Evolutionary conservation across 64 coral and sea anemone genomes (phyloP), one percentile per base, ranked within the genome.

Genomic region (Catalaphyllia jardinei): DNA sequence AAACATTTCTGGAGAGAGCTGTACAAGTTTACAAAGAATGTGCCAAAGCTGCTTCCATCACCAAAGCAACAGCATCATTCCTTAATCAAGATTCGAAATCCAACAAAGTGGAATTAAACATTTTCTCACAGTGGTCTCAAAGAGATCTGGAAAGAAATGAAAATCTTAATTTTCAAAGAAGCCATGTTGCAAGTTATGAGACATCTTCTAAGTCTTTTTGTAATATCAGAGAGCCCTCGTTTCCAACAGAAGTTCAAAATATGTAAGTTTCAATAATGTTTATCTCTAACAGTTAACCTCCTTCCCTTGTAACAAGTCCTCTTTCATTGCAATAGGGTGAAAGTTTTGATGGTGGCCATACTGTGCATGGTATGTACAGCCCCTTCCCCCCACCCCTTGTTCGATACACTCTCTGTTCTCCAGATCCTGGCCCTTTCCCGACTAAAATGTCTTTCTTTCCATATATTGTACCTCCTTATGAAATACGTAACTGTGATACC

Each of bases 81-180:
- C 27, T 75, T 18, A 76, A 60, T 17, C 49, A 60, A 65, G 59
- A 60, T 60, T 35, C 51, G 4, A 88, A 60, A 20, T 74, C 61
- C 20, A 39, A 67, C 49, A 25, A 9, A 16, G 30, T 60, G 52
- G 85, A 96, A 12, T 10, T 94, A 20, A 76, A 8, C 19, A 64
- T 97, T 3, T 52, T 31, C 57, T 97, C 95, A 67, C 52, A 74
- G 4, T 97, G 95, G 95, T 89, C 87, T 60, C 95, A 97, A 73
- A 75, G 88, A 22, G 95, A 97, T 83, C 38, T 97, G 29, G 92
- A 83, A 4, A 93, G 92, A 88, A 91, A 78, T 50, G 95, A 93
- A 90, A 93, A 76, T 30, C 89, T 83, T 30, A 78, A 20, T 73
- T 97, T 93, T 83, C 77, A 83, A 42, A 97, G 91, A 91, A 83